These are phyloP conservation scores for Cathartes aura DNA, from an alignment of 2,113 vertebrate species.

Conservation along the genomic window DNA sequence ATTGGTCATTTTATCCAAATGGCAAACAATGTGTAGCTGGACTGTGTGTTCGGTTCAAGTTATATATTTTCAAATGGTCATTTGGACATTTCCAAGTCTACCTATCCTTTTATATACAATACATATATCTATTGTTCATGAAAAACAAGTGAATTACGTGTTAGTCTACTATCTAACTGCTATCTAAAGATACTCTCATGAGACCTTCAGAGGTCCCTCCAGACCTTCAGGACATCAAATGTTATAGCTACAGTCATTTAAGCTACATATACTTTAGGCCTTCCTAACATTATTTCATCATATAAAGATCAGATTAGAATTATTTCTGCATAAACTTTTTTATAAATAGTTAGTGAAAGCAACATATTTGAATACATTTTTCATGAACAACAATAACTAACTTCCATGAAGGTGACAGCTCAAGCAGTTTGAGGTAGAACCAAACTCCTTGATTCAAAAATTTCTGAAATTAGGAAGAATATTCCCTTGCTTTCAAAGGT, in stretches of 20 bases:
- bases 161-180: neutral
- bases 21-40: neutral
- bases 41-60: neutral
- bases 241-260: neutral
- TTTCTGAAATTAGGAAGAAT: neutral
- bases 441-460: neutral
- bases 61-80: neutral
- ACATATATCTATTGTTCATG: too few species aligned
- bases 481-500: constrained; percentile 3
- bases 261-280: neutral
- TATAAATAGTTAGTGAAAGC: neutral
- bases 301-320: neutral
- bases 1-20: neutral
- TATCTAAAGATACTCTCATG: neutral
- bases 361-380: neutral
- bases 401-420: neutral
- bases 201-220: neutral
- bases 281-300: neutral
- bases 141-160: neutral
- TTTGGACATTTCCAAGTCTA: neutral
- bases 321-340: neutral
- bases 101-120: neutral
- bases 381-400: neutral
- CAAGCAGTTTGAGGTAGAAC: neutral
- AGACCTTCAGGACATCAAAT: neutral